Percentiles rank a stretch among this genome's conserved stretches.
These are phyloP conservation scores for Orius insidiosus DNA, from an alignment of 1,140 invertebrate species.

Conservation along the genomic window DNA sequence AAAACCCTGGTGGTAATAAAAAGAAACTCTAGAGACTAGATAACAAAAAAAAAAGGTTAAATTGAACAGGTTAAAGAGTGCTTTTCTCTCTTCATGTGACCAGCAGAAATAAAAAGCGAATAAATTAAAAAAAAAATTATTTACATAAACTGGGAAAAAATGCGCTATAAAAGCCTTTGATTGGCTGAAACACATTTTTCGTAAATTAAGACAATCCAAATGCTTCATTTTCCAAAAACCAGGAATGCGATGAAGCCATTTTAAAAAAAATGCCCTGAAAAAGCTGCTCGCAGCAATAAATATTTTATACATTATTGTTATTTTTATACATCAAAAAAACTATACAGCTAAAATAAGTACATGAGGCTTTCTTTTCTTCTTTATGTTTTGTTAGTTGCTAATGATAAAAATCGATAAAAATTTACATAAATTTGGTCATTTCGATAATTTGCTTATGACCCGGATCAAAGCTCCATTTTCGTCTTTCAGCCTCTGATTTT, in stretches of 20 bases:
- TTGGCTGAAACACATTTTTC: slow-evolving; percentile 4
- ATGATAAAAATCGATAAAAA: slow-evolving; percentile 10
- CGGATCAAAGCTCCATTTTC: slow-evolving; percentile 95
- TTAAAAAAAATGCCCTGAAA: slow-evolving; percentile 7
- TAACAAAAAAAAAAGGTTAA: neutral
- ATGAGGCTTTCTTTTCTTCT: neutral
- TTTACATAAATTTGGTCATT: slow-evolving; percentile 31
- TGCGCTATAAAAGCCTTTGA: neutral
- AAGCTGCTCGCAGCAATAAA: neutral
- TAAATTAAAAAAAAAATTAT: slow-evolving; percentile 4
- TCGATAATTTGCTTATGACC: slow-evolving; percentile 96
- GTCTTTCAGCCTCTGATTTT: slow-evolving; percentile 92
- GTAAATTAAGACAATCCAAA: neutral
- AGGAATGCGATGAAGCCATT: too few species aligned
- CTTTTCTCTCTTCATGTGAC: neutral
- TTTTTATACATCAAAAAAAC: neutral
- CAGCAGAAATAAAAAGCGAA: neutral
- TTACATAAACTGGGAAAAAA: neutral
- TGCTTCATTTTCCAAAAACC: too few species aligned
- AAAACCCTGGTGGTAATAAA: too few species aligned
- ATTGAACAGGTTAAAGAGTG: too few species aligned
- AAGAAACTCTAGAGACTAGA: too few species aligned
- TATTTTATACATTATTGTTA: slow-evolving; percentile 2
- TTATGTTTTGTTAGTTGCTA: too few species aligned
- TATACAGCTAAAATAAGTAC: neutral